These are phyloP conservation scores for Eulemur rubriventer DNA, from an alignment of 2,797 vertebrate genomes.

Conservation along the genomic window DNA sequence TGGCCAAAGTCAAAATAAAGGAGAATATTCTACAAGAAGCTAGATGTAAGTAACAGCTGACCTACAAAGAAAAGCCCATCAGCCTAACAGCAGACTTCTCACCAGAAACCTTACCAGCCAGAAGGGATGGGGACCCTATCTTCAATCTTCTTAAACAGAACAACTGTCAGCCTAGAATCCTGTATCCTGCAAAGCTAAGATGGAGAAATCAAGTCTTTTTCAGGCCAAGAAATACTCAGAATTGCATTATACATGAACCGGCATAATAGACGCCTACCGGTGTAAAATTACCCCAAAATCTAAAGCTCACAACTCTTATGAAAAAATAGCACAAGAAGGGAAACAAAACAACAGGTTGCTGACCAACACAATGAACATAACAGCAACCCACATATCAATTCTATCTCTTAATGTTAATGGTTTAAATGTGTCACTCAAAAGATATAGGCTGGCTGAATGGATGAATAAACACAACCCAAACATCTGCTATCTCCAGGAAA, in stretches of 20 bases:
- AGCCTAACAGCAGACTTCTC: neutral
- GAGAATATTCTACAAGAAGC: neutral
- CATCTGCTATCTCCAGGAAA: neutral
- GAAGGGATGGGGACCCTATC: neutral
- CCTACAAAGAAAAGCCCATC: neutral
- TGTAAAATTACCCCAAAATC: neutral
- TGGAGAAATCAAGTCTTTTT: neutral
- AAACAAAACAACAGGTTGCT: neutral
- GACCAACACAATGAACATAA: neutral
- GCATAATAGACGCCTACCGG: neutral
- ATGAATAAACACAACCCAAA: neutral
- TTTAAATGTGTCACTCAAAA: neutral
- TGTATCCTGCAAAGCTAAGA: neutral
- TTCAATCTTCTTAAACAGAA: neutral
- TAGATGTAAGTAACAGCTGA: neutral
- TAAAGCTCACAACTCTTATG: neutral
- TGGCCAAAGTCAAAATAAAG: neutral
- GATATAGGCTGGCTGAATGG: neutral
- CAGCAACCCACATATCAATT: neutral
- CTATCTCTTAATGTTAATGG: neutral
- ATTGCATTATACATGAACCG: neutral
- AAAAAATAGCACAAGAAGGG: neutral
- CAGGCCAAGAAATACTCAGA: neutral
- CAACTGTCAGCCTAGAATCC: neutral
- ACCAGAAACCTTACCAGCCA: neutral